Evolutionary conservation across 2,113 vertebrate species (phyloP).

Genomic region (Choloepus hoffmanni): DNA sequence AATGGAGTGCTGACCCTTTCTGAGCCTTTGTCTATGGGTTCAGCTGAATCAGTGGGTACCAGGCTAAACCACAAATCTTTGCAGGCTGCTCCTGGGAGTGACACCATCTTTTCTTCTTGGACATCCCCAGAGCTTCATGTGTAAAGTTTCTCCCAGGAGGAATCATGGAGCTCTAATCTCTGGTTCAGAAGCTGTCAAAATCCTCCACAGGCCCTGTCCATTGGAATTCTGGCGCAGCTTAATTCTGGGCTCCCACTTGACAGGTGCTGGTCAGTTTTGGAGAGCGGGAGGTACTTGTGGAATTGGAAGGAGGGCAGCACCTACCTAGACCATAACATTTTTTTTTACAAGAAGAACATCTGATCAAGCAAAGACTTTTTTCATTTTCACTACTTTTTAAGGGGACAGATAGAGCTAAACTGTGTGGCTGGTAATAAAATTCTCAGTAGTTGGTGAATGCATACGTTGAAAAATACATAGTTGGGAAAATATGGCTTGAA

Average conservation of each 20-base stretch:
- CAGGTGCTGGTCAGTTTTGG: not conserved
- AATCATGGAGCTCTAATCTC: not conserved
- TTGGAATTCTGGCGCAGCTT: not conserved
- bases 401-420: not conserved
- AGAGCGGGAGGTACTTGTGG: not conserved
- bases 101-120: not conserved
- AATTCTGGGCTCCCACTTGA: too few relatives aligned
- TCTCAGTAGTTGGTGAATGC: not conserved
- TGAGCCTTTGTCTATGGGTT: not conserved
- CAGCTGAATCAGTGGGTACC: not conserved
- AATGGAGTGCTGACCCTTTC: not conserved
- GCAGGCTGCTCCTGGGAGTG: not conserved
- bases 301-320: not conserved
- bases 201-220: not conserved
- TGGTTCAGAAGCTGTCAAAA: not conserved
- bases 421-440: not conserved
- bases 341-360: not conserved
- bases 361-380: not conserved
- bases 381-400: conserved; percentile 4
- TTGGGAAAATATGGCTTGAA: not conserved
- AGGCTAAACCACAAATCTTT: not conserved
- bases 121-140: not conserved
- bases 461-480: too few relatives aligned
- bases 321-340: not conserved
- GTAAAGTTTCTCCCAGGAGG: not conserved